Percentiles rank a stretch among this genome's conserved stretches.
These are phyloP conservation scores for Cichlasoma orientale DNA, from an alignment of 2,797 vertebrate genomes.

Conservation along the genomic window DNA sequence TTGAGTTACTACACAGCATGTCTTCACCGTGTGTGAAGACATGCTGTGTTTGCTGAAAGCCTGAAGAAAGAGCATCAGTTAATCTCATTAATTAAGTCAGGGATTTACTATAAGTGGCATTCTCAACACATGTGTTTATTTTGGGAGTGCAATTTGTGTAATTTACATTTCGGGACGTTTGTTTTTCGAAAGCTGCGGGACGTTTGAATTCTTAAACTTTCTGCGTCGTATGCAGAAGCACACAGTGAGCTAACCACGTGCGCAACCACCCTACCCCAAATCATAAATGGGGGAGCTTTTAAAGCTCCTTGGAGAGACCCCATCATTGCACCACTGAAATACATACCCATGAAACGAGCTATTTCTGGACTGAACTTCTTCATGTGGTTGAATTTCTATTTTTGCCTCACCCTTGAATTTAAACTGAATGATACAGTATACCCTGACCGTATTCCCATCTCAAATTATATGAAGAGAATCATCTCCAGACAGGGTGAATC, in stretches of 20 bases:
- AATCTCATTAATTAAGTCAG: slow-evolving; percentile 49
- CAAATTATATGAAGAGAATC: slow-evolving; percentile 79
- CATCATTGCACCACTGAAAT: slow-evolving; percentile 72
- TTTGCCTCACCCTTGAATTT: slow-evolving; percentile 78
- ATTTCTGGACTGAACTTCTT: slow-evolving; percentile 71
- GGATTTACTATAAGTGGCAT: slow-evolving; percentile 51
- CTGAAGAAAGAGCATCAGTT: slow-evolving; percentile 31
- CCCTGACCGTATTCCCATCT: slow-evolving; percentile 69
- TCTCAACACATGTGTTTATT: slow-evolving; percentile 45
- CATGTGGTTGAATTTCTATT: slow-evolving; percentile 83
- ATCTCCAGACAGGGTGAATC: slow-evolving; percentile 79
- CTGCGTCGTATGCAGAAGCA: slow-evolving; percentile 60
- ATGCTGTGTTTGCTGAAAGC: slow-evolving; percentile 50
- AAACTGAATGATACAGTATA: slow-evolving; percentile 75
- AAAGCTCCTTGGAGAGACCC: slow-evolving; percentile 74
- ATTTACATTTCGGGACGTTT: slow-evolving; percentile 45
- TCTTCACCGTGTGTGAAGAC: slow-evolving; percentile 27
- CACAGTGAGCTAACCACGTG: slow-evolving; percentile 65
- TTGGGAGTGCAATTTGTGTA: slow-evolving; percentile 40
- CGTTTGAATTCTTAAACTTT: slow-evolving; percentile 52
- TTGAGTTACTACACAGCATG: slow-evolving; percentile 54
- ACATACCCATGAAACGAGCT: slow-evolving; percentile 78
- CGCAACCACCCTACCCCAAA: slow-evolving; percentile 68
- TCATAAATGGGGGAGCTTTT: slow-evolving; percentile 69
- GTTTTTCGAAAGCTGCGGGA: slow-evolving; percentile 39